Base-by-base conservation (phyloP, 2,113 vertebrate species). In the Clinocottus analis region DNA sequence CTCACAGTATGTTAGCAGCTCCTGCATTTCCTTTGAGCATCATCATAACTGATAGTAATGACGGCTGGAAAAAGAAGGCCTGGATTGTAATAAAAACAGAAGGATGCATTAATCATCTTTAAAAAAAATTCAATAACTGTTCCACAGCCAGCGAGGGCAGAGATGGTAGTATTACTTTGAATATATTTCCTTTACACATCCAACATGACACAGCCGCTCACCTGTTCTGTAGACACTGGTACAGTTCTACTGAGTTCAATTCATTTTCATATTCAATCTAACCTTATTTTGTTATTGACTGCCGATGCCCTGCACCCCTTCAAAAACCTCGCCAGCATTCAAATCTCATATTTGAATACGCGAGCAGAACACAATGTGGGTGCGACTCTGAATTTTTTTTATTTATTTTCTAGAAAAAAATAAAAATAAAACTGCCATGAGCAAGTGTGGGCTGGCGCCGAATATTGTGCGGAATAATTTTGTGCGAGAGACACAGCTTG, bases 401-500 rank as follows among this genome's bases (percentile, higher is more conserved):
- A 41, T 12, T 41, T 41, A 12, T 41, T 13, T 41, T 41, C 2
- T 41, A 41, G 10, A 68, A 45, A 77, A 39, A 39, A 43, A 58
- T 29, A 71, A 37, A 70, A 31, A 11, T n/a, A 37, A 70, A 31
- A 11, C n/a, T 67, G 76, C 33, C 45, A 31, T 59, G 73, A 59
- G 65, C 41, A 55, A 68, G 83, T 83, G 88, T 86, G 85, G 90
- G 85, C 31, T 73, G 79, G 51, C 71, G 62, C 63, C 5, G 59
- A 72, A 66, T 59, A 33, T 58, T 17, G 59, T 77, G 59, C 37
- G 69, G 55, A 84, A 85, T 85, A 75, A 85, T 82, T 78, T 82
- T 67, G 33, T 67, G 49, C 29, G 59, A 60, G 76, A 67, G 56
- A 63, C 53, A 51, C 53, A 49, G 59, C 19, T 61, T 25, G 71